Conservation (phyloP, 2,888 invertebrate species). For the Drosophila ezoana region DNA sequence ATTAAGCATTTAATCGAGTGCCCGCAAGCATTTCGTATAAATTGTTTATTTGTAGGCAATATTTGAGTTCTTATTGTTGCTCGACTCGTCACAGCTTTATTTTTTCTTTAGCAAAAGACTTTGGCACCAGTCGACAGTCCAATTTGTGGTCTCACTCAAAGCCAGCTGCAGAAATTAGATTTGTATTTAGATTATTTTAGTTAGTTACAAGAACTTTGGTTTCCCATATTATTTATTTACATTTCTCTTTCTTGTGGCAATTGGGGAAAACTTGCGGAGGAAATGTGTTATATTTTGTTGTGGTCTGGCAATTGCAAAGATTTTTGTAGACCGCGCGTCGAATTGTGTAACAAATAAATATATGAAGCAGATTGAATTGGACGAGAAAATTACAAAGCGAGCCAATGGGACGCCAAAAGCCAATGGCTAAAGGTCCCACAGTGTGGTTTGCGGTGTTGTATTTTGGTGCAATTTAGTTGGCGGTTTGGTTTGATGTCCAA, state of each 20-base stretch:
- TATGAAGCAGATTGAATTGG: conserved; percentile 27
- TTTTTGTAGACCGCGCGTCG: conserved; percentile 13
- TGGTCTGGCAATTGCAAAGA: conserved; percentile 23
- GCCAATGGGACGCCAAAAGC: conserved; percentile 55
- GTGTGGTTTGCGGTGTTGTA: neutral
- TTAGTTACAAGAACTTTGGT: conserved; percentile 9
- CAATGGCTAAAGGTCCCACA: conserved; percentile 22
- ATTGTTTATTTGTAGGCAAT: conserved; percentile 5
- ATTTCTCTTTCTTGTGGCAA: neutral
- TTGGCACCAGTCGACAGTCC: conserved; percentile 9
- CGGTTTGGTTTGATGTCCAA: neutral
- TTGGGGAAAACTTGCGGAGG: neutral
- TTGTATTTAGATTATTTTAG: conserved; percentile 19
- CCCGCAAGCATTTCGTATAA: conserved; percentile 1
- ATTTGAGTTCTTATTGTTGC: conserved; percentile 3
- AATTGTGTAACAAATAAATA: conserved; percentile 38
- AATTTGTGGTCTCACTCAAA: conserved; percentile 23
- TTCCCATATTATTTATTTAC: conserved; percentile 10
- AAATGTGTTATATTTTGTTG: conserved; percentile 41
- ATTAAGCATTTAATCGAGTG: conserved; percentile 4
- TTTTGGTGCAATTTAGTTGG: conserved; percentile 2
- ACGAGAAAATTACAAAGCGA: conserved; percentile 39
- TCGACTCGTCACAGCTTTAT: neutral
- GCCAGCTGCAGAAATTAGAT: conserved; percentile 14
- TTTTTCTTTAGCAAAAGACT: neutral